Conservation (phyloP, 2,113 vertebrate species). For the Toxotes jaculatrix region DNA sequence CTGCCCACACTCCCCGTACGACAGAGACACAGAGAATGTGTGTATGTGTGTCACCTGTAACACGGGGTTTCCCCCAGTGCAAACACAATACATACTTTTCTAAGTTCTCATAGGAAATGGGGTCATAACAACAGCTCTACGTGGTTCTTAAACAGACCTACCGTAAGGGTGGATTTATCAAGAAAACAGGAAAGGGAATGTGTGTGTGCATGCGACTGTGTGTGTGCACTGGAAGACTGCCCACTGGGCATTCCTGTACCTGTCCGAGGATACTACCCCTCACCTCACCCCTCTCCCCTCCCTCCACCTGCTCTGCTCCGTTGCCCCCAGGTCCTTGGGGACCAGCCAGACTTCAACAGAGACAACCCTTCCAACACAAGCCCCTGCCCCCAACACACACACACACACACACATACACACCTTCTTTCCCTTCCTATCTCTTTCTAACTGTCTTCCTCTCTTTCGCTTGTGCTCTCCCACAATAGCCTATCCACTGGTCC, state of each 20-base stretch:
- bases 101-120: slow-evolving; percentile 48
- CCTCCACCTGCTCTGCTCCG: slow-evolving; percentile 67
- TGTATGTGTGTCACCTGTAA: slow-evolving; percentile 49
- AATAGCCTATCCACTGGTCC: slow-evolving; percentile 78
- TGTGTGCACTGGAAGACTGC: slow-evolving; percentile 46
- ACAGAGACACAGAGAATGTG: neutral
- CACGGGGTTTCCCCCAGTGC: slow-evolving; percentile 51
- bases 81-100: slow-evolving; percentile 51
- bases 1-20: neutral
- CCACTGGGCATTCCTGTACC: slow-evolving; percentile 77
- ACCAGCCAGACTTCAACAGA: slow-evolving; percentile 70
- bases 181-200: slow-evolving; percentile 66
- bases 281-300: slow-evolving; percentile 36
- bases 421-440: slow-evolving; percentile 35
- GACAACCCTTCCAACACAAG: slow-evolving; percentile 62
- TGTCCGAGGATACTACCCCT: slow-evolving; percentile 65
- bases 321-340: slow-evolving; percentile 63
- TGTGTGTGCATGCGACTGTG: slow-evolving; percentile 22
- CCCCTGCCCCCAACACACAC: slow-evolving; percentile 48
- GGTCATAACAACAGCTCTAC: slow-evolving; percentile 34
- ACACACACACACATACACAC: slow-evolving; percentile 23
- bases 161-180: slow-evolving; percentile 42
- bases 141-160: slow-evolving; percentile 16
- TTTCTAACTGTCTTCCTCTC: slow-evolving; percentile 57
- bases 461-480: slow-evolving; percentile 71